A percentile compares a stretch with the other conserved stretches of the same genome.
Conservation (phyloP, 2,113 vertebrate species). For the Hemiscyllium ocellatum region DNA sequence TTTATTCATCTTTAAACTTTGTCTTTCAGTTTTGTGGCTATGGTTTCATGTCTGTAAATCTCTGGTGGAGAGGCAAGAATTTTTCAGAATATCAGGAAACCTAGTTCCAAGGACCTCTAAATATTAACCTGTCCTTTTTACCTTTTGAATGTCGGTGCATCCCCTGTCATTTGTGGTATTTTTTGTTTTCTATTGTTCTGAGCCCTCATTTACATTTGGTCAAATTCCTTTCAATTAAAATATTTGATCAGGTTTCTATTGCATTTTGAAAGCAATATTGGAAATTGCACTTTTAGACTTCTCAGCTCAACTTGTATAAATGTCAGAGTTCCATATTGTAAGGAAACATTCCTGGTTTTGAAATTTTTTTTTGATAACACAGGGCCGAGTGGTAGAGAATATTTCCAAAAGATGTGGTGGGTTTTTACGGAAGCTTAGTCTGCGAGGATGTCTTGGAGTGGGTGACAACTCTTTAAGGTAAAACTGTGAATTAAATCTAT, state of each 20-base stretch:
- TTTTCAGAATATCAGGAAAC: not conserved
- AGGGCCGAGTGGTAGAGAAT: conserved; percentile 97
- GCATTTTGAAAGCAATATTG: not conserved
- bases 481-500: conserved; percentile 3
- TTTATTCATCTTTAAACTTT: not conserved
- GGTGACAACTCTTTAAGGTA: conserved; percentile 94
- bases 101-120: not conserved
- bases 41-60: not conserved
- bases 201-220: not conserved
- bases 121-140: not conserved
- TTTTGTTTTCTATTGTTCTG: not conserved
- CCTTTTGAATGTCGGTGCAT: not conserved
- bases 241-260: not conserved
- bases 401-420: conserved; percentile 98
- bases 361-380: conserved; percentile 40
- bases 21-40: not conserved
- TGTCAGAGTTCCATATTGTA: not conserved
- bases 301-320: not conserved
- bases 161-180: not conserved
- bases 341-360: not conserved
- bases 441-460: conserved; percentile 84
- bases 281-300: not conserved
- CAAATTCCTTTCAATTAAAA: not conserved
- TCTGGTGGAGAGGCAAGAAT: not conserved
- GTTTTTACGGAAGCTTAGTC: conserved; percentile 87